phyloP scores from a whole-genome alignment of 2,797 vertebrate species.

The Botia almorhae region DNA sequence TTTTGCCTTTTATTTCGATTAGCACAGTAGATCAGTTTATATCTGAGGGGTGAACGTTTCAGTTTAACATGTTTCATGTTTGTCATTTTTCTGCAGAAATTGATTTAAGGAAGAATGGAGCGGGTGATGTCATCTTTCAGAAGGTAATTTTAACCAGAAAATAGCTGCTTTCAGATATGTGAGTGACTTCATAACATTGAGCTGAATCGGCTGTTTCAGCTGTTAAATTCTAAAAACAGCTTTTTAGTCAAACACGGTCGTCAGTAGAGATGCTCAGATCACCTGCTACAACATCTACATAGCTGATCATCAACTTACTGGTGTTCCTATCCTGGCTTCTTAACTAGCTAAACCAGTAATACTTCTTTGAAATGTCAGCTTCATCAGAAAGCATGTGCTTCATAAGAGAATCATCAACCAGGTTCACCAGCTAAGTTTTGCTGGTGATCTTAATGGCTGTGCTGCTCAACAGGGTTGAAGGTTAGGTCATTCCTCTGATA shows the following conservation, averaged over 20 bases:
- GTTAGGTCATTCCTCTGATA: neutral
- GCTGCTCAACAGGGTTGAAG: neutral
- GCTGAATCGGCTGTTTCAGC: neutral
- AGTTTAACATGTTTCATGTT: neutral
- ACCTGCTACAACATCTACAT: too few species aligned
- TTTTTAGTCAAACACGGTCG: too few species aligned
- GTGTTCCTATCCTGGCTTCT: too few species aligned
- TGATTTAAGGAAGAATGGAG: slow-evolving; percentile 8
- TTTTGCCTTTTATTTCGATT: neutral
- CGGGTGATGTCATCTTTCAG: slow-evolving; percentile 43
- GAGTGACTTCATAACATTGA: neutral
- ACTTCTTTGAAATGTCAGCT: too few species aligned
- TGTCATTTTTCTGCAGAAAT: slow-evolving; percentile 48
- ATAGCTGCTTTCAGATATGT: too few species aligned
- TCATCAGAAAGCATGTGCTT: too few species aligned
- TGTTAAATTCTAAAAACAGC: neutral
- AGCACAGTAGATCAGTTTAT: slow-evolving; percentile 8
- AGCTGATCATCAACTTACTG: too few species aligned
- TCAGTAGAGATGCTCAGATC: too few species aligned
- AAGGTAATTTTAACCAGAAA: slow-evolving; percentile 66
- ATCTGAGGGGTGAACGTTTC: neutral
- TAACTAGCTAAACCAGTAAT: too few species aligned
- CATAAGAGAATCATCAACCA: too few species aligned
- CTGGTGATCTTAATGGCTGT: neutral
- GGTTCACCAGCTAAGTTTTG: neutral